Evolutionary conservation across 2,888 invertebrate species (phyloP).

Genomic region (Microchrysa polita): DNA sequence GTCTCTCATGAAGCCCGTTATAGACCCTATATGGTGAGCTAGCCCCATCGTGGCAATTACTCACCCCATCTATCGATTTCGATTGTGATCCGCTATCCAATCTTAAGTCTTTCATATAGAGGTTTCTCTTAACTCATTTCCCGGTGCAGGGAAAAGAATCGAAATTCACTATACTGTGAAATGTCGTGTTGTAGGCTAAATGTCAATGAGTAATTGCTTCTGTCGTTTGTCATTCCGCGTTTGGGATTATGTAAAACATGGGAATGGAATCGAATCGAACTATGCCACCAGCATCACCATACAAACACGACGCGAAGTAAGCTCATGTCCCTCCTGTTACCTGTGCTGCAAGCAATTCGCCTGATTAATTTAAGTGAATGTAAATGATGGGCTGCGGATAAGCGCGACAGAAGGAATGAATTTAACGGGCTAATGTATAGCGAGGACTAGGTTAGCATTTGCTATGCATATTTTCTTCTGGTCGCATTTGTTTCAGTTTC

Average conservation of each 20-base stretch:
- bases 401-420: not conserved
- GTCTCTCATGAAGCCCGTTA: too few relatives aligned
- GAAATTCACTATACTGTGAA: conserved; percentile 24
- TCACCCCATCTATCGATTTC: not conserved
- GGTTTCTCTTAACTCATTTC: too few relatives aligned
- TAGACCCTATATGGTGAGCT: conserved; percentile 10
- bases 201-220: conserved; percentile 44
- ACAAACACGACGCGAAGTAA: conserved; percentile 3
- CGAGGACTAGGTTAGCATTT: too few relatives aligned
- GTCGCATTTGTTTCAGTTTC: too few relatives aligned
- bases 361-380: not conserved
- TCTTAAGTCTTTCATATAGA: too few relatives aligned
- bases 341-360: conserved; percentile 1
- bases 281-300: too few relatives aligned
- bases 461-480: too few relatives aligned
- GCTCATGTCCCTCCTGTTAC: not conserved
- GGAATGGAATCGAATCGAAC: conserved; percentile 11
- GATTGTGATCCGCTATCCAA: too few relatives aligned
- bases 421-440: not conserved
- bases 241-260: conserved; percentile 33
- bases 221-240: conserved; percentile 25
- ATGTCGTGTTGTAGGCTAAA: conserved; percentile 43
- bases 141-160: not conserved
- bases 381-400: conserved; percentile 1
- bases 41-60: not conserved